These are phyloP conservation scores for Salvelinus namaycush DNA, from an alignment of 2,113 vertebrate species.

Conservation along the genomic window DNA sequence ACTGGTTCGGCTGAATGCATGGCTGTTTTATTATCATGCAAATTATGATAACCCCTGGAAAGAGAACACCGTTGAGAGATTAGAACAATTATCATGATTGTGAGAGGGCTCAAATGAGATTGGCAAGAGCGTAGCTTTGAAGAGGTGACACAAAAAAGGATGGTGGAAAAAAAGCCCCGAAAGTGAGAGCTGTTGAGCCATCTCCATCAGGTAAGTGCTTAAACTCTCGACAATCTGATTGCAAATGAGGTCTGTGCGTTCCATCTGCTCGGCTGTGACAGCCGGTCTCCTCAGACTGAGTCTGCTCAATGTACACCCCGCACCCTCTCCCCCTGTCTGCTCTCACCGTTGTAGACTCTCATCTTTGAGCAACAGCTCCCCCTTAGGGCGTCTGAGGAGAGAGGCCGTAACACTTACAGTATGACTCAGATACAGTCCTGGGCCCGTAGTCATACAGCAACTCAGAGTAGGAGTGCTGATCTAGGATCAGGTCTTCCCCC, in stretches of 20 bases:
- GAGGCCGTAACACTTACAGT: neutral
- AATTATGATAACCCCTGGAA: constrained; percentile 41
- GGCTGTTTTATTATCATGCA: constrained; percentile 42
- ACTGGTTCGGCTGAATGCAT: constrained; percentile 24
- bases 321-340: neutral
- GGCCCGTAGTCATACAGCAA: no score
- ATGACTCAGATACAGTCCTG: no score
- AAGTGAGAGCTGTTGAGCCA: constrained; percentile 43
- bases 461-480: no score
- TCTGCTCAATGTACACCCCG: constrained; percentile 3
- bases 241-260: constrained; percentile 9
- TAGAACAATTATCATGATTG: constrained; percentile 46
- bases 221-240: constrained; percentile 50
- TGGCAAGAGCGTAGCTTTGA: constrained; percentile 37
- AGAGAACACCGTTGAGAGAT: constrained; percentile 36
- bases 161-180: neutral
- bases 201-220: constrained; percentile 56
- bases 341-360: constrained; percentile 9
- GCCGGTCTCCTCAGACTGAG: constrained; percentile 3
- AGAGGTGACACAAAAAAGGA: constrained; percentile 16
- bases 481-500: no score
- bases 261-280: constrained; percentile 14
- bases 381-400: constrained; percentile 22
- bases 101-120: constrained; percentile 41
- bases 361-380: constrained; percentile 56